phyloP scores from a whole-genome alignment of 2,113 vertebrate genomes.

The Oxyruncus cristatus region DNA sequence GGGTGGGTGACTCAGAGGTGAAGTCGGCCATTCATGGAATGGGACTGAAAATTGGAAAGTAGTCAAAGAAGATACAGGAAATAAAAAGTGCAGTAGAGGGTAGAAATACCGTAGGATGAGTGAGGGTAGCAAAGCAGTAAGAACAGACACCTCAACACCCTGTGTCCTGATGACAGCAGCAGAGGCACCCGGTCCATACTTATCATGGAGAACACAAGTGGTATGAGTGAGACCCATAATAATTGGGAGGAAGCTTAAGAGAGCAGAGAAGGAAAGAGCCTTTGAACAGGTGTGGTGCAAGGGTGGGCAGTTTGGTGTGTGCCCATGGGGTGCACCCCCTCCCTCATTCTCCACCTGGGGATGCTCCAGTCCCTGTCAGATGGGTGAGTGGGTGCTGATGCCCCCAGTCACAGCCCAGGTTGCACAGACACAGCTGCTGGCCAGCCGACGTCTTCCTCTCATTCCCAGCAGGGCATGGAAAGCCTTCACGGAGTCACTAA shows the following conservation, averaged over 20 bases:
- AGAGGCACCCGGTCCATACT: background rate
- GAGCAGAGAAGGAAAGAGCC: background rate
- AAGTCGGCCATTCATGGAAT: background rate
- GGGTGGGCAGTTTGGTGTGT: background rate
- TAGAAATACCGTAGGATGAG: background rate
- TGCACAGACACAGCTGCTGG: background rate
- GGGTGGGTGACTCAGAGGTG: background rate
- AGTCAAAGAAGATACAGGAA: background rate
- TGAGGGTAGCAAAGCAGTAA: background rate
- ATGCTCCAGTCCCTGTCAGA: accelerated
- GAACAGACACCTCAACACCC: background rate
- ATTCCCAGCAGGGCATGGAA: background rate
- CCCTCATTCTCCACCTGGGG: background rate
- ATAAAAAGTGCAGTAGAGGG: background rate
- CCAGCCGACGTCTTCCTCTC: accelerated
- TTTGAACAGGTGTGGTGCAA: background rate
- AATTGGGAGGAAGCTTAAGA: background rate
- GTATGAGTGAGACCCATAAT: background rate
- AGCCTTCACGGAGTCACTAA: background rate
- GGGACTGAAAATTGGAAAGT: background rate
- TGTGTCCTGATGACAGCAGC: background rate
- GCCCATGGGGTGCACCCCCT: accelerated
- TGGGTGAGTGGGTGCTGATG: background rate
- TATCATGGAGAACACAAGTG: background rate
- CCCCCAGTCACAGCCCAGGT: background rate